Conservation (phyloP, 2,888 invertebrate species). For the Sinhomidia bicolor region DNA sequence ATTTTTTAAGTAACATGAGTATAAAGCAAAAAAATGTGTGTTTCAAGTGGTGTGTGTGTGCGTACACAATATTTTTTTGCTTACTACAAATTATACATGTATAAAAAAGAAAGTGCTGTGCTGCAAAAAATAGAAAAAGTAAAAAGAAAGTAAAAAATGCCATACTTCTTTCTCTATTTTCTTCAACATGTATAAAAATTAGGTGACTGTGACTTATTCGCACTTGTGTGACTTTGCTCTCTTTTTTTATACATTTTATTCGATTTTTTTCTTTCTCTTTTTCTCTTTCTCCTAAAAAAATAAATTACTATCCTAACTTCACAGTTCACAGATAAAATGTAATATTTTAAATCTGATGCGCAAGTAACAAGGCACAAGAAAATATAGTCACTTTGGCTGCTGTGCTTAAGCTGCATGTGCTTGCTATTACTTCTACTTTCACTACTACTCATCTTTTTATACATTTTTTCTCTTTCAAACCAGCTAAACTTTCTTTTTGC, state of each 20-base stretch:
- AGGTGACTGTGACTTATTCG: slow-evolving; percentile 28
- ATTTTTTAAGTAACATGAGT: not conserved
- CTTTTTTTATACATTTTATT: not conserved
- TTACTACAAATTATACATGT: not conserved
- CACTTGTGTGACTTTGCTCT: slow-evolving; percentile 26
- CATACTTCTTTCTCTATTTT: not conserved
- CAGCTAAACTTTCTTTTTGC: slow-evolving; percentile 23
- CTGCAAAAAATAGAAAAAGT: not conserved
- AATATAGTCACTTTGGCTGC: not conserved
- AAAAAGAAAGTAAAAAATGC: not conserved
- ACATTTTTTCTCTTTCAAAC: too few relatives aligned
- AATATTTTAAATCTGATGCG: slow-evolving; percentile 33
- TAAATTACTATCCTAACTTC: slow-evolving; percentile 1
- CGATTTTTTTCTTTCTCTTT: not conserved
- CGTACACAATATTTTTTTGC: not conserved
- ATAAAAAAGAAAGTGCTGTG: too few relatives aligned
- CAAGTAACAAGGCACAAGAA: not conserved
- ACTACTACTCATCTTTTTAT: too few relatives aligned
- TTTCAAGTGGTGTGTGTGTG: too few relatives aligned
- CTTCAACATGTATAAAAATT: slow-evolving; percentile 7
- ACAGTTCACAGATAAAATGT: slow-evolving; percentile 22
- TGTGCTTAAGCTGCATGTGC: not conserved
- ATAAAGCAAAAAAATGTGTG: not conserved
- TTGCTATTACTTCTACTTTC: too few relatives aligned
- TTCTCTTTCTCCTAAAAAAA: not conserved